Evolutionary conservation across 2,888 invertebrate species (phyloP).

Genomic region (Mimachlamys varia): DNA sequence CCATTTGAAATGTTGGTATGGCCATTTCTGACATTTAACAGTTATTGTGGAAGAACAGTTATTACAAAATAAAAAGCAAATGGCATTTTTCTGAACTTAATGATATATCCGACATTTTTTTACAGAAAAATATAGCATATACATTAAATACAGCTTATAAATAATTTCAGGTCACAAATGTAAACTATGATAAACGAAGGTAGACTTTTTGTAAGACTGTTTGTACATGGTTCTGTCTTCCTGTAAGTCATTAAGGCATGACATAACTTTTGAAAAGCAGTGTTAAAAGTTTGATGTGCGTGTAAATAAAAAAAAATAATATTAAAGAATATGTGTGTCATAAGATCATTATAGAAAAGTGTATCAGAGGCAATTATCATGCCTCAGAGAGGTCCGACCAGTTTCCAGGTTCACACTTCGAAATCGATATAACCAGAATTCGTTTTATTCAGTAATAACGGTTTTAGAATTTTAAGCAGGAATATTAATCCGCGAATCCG

Average conservation of each 20-base stretch:
- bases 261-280: too few relatives aligned
- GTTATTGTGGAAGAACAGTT: neutral
- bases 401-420: too few relatives aligned
- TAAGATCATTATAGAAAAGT: too few relatives aligned
- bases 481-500: too few relatives aligned
- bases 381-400: too few relatives aligned
- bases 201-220: neutral
- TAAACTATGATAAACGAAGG: neutral
- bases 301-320: neutral
- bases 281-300: neutral
- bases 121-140: neutral
- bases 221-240: neutral
- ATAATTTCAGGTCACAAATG: neutral
- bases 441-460: too few relatives aligned
- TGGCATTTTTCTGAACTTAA: neutral
- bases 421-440: too few relatives aligned
- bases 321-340: too few relatives aligned
- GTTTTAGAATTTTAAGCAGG: too few relatives aligned
- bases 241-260: too few relatives aligned
- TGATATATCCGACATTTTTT: neutral
- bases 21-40: neutral
- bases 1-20: neutral
- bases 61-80: neutral
- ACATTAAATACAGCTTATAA: neutral
- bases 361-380: too few relatives aligned